Conservation (phyloP, 2,888 invertebrate species). For the Seira musarum region DNA sequence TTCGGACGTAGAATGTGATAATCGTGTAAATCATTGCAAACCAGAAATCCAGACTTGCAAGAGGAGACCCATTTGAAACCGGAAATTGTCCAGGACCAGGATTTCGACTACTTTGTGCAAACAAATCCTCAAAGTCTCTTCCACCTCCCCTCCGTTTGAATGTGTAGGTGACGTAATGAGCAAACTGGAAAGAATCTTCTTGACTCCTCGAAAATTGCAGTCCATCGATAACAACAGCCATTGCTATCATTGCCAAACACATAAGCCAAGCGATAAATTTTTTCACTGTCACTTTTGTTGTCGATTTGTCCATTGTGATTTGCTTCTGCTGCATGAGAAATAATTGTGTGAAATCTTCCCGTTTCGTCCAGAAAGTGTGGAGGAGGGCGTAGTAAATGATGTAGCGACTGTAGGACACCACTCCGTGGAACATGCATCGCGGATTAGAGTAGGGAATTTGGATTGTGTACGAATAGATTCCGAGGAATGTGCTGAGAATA, state of each 20-base stretch:
- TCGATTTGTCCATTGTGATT: too few relatives aligned
- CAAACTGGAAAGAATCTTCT: slow-evolving; percentile 12
- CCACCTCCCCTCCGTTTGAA: background rate
- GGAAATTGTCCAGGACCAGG: background rate
- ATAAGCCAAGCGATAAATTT: background rate
- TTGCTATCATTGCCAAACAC: slow-evolving; percentile 32
- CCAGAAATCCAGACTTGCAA: slow-evolving; percentile 21
- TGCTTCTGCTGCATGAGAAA: too few relatives aligned
- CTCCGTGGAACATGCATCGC: slow-evolving; percentile 35
- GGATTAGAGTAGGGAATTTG: slow-evolving; percentile 25
- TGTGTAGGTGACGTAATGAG: slow-evolving; percentile 22
- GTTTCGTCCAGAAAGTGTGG: slow-evolving; percentile 30
- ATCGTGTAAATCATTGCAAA: slow-evolving; percentile 18
- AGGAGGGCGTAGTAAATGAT: slow-evolving; percentile 45
- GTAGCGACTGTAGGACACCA: slow-evolving; percentile 38
- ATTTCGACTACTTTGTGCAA: background rate
- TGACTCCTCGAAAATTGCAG: background rate
- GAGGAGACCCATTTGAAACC: background rate
- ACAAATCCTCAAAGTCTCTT: background rate
- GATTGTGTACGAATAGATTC: slow-evolving; percentile 4
- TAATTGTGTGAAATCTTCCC: slow-evolving; percentile 18
- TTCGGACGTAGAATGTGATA: slow-evolving; percentile 25
- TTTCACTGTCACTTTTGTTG: slow-evolving; percentile 17
- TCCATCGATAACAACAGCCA: slow-evolving; percentile 35
- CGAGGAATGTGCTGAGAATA: background rate